These are phyloP conservation scores for Octopus bimaculoides DNA, from an alignment of 1,140 invertebrate species.

Conservation along the genomic window DNA sequence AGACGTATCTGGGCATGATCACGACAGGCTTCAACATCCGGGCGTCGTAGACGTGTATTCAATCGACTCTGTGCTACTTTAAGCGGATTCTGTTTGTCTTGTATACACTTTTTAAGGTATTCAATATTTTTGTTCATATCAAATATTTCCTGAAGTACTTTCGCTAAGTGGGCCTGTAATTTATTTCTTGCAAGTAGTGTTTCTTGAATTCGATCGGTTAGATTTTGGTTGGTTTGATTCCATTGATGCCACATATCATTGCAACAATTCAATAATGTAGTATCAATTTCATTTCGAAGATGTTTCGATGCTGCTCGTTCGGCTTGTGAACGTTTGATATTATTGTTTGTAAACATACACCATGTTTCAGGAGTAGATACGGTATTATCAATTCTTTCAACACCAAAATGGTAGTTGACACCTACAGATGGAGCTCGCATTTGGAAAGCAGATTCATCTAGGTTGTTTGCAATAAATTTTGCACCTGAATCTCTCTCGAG, in stretches of 20 bases:
- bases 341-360: constrained; percentile 81
- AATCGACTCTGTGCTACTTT: constrained; percentile 85
- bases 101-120: constrained; percentile 57
- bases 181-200: constrained; percentile 65
- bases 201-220: constrained; percentile 54
- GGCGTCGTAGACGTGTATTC: constrained; percentile 78
- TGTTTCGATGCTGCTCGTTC: constrained; percentile 81
- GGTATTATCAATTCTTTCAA: constrained; percentile 86
- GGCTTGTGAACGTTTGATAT: constrained; percentile 79
- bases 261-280: constrained; percentile 75
- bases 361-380: constrained; percentile 81
- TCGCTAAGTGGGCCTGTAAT: constrained; percentile 79
- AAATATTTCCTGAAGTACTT: constrained; percentile 87
- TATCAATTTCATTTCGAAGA: constrained; percentile 75
- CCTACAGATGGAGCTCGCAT: constrained; percentile 82
- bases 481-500: constrained; percentile 84
- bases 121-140: constrained; percentile 66
- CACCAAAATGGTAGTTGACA: constrained; percentile 85
- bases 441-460: constrained; percentile 77
- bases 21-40: constrained; percentile 84
- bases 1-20: constrained; percentile 73
- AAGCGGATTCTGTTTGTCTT: constrained; percentile 57
- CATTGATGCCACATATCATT: constrained; percentile 88
- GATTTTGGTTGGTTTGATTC: constrained; percentile 64
- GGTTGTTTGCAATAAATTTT: constrained; percentile 83